phyloP scores from a whole-genome alignment of 1,140 invertebrate species.

The Drosophila tristis region DNA sequence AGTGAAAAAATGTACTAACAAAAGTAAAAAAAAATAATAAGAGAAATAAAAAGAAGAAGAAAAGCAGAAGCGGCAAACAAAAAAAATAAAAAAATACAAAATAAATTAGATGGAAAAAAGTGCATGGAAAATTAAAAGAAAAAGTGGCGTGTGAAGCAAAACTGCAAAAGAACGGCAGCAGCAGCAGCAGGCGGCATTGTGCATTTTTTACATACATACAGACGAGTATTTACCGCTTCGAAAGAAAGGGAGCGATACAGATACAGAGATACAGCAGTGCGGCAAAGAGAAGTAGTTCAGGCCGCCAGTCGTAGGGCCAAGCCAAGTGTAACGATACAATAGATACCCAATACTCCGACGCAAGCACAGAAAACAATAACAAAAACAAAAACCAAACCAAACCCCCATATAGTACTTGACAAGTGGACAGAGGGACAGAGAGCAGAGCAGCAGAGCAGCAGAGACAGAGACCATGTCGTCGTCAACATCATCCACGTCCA shows the following conservation, averaged over 20 bases:
- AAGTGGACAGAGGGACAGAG: conserved; percentile 24
- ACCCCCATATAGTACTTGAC: conserved; percentile 16
- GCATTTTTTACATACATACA: neutral
- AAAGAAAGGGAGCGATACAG: conserved; percentile 8
- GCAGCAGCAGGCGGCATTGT: conserved; percentile 31
- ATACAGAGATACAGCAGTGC: conserved; percentile 6
- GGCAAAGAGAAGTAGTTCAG: conserved; percentile 3
- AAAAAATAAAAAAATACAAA: conserved; percentile 26
- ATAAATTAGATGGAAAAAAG: conserved; percentile 57
- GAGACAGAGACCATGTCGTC: conserved; percentile 6
- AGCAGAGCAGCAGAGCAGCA: conserved; percentile 42
- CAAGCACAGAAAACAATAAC: conserved; percentile 18
- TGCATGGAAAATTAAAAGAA: conserved; percentile 64
- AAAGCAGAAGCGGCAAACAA: conserved; percentile 15
- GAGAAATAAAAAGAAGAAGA: conserved; percentile 35
- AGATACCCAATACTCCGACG: conserved; percentile 34
- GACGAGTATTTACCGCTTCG: conserved; percentile 6
- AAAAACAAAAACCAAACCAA: conserved; percentile 26
- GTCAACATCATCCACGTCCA: conserved; percentile 32
- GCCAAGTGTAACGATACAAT: conserved; percentile 56
- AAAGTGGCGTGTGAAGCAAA: conserved; percentile 57
- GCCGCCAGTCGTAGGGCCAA: conserved; percentile 16
- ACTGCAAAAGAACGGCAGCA: conserved; percentile 13
- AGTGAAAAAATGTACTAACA: conserved; percentile 43
- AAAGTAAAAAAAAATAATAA: neutral